Evolutionary conservation across 2,113 vertebrate species (phyloP), one percentile per base, ranked within the genome.

Genomic region (Cavia porcellus): DNA sequence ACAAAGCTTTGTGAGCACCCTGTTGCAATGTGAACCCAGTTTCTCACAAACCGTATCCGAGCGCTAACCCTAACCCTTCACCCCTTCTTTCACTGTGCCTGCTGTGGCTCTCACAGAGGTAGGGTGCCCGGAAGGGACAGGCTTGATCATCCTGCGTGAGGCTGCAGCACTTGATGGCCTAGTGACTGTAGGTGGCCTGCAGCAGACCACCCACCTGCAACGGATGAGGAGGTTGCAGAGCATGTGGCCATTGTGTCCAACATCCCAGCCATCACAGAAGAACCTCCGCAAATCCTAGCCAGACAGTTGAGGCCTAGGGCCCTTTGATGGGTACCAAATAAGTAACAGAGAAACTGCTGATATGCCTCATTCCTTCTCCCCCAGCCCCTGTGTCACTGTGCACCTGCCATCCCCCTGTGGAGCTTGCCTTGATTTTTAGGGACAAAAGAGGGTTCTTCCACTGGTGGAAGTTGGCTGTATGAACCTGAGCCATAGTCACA

Each of bases 21-120:
- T 50, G 22, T 1, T 0, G 1, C 14, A 3, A 0, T 0, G 32
- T 84, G 89, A 64, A 90, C 9, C 7, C 7, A 2, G 0, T 8
- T 32, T 79, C 68, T 72, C 0, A 0, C 24, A 10, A 3, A 20
- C 19, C 0, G 9, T 3, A 1, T 50, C 45, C 3, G 22, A 42
- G 35, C 7, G 20, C n/a, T 10, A 38, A 38, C 38, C 38, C 38
- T 38, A 38, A 38, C 38, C 38, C 38, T 38, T 38, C 38, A 38
- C 3, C 7, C 47, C 20, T 32, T 50, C 4, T 25, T 28, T 79
- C 25, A 50, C 74, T 11, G 13, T 10, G 25, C 32, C 17, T 13
- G 47, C 47, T 28, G 7, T 7, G 9, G 79, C 32, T n/a, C 5
- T 52, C 32, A 57, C 32, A 1, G 45, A 79, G 52, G 17, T 19